Evolutionary conservation across 2,797 vertebrate genomes (phyloP), one percentile per base, ranked within the genome.

Genomic region (Masticophis lateralis): DNA sequence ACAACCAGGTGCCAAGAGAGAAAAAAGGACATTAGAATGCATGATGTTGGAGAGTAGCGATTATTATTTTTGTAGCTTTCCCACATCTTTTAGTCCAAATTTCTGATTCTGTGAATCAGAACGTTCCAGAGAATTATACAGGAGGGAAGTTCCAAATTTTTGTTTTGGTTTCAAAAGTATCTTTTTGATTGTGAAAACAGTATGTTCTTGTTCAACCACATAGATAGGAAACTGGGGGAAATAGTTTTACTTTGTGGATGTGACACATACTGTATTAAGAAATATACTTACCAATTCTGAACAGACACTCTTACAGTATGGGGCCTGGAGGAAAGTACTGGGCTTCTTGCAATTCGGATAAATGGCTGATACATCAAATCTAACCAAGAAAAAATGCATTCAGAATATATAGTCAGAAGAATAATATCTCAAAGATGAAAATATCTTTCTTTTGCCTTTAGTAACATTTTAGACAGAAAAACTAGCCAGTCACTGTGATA

Each of bases 341-440:
- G 53, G 43, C 87, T 95, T 97, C 96, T 97, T 98, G 47, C 28
- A 90, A 5, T 90, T 87, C 56, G 97, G 96, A 91, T 97, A 94
- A 88, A 97, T 92, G 27, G 95, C 94, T 0, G 97, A 96, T 60
- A 97, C 94, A 55, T 97, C 97, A 95, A 98, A 98, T 92, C 97
- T 98, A 93, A 55, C 1, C 32, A 61, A 5, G 63, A 60, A 86
- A 6, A 74, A 53, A 79, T 1, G 79, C 32, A 79, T 79, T 79
- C 74, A 79, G 9, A 79, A 79, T 22, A 20, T 20, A 79, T 9
- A 43, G 53, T 1, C 43, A 59, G 5, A 83, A 59, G 87, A 4
- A 91, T 74, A 53, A 88, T 3, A 91, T 32, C 22, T 16, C 79
- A 90, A 22, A n/a, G 61, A 27, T n/a, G n/a, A n/a, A 87, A 87